A percentile compares a stretch with the other conserved stretches of the same genome.
These are phyloP conservation scores for Erebia palarica DNA, from an alignment of 2,888 invertebrate species.

Conservation along the genomic window DNA sequence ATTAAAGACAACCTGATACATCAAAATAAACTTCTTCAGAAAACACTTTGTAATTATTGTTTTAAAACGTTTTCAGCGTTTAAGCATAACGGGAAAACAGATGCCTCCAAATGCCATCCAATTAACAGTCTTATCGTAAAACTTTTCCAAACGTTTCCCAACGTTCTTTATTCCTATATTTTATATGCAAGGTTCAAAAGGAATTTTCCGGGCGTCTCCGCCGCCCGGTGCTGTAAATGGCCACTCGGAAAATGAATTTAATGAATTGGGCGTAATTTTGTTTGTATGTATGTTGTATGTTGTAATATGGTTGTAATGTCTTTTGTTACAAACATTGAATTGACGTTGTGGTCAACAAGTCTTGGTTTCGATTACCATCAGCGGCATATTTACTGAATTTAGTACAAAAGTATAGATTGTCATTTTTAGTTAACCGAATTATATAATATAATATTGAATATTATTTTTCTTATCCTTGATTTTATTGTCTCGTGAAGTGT, in stretches of 20 bases:
- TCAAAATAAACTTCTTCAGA: neutral
- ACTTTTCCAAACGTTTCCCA: constrained; percentile 9
- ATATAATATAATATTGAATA: no score
- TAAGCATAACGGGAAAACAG: neutral
- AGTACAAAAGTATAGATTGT: no score
- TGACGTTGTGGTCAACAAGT: neutral
- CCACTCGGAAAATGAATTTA: constrained; percentile 61
- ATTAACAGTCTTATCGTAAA: constrained; percentile 14
- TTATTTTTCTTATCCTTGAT: no score
- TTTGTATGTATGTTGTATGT: no score
- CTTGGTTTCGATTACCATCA: no score
- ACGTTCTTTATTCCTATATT: constrained; percentile 8
- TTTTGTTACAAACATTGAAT: constrained; percentile 10
- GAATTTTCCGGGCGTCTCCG: constrained; percentile 6
- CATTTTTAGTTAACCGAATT: no score
- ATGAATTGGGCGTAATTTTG: constrained; percentile 70
- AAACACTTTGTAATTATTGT: neutral
- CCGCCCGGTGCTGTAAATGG: constrained; percentile 62
- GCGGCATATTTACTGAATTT: no score
- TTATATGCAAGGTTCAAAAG: constrained; percentile 16
- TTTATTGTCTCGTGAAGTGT: no score
- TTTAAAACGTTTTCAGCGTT: no score
- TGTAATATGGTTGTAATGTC: no score
- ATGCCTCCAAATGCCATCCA: neutral
- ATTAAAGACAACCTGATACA: no score